Evolutionary conservation across 2,113 vertebrate species (phyloP), one percentile per base, ranked within the genome.

Genomic region (Ceyx margarethae): DNA sequence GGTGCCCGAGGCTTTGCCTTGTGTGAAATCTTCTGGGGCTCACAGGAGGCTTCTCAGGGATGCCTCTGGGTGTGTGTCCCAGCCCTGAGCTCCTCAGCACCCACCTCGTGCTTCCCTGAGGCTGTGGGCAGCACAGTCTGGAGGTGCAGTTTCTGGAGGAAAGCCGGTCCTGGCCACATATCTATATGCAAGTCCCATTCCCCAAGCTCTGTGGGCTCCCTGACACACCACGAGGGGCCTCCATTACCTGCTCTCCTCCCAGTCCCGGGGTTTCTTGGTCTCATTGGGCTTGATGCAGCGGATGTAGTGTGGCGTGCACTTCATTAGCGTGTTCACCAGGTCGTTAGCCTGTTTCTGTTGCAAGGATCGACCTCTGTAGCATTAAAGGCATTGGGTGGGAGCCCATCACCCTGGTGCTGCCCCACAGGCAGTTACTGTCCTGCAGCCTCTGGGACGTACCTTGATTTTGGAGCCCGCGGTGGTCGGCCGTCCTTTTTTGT

Each of bases 251-350:
- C 98, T 99, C 91, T 99, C 99, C 95, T 99, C 99, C 99, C 99
- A 99, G 97, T 99, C 99, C 37, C 97, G 98, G 1, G 99, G 97
- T 54, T 96, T 98, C 96, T 99, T 99, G 74, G 99, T 99, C 98
- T 99, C 99, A 1, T 99, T 99, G 95, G 99, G 99, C 79, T 99
- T 99, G 94, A 99, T 99, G 94, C 99, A 99, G 90, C 99, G 99
- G 96, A 99, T 99, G 83, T 99, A 99, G 94, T 99, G 99, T 17
- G 99, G 99, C 0, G 99, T 99, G 87, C 99, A 99, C 91, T 98
- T 98, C 98, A 99, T 99, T 87, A 99, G 96, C 0, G 99, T 99
- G 87, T 98, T 98, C 90, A 99, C 99, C 93, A 99, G 98, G 81
- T 99, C 98, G 0, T 99, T 99, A 26, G 99, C 99, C 97, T 99